Evolutionary conservation across 2,113 vertebrate genomes (phyloP).

Genomic region (Murina feae): DNA sequence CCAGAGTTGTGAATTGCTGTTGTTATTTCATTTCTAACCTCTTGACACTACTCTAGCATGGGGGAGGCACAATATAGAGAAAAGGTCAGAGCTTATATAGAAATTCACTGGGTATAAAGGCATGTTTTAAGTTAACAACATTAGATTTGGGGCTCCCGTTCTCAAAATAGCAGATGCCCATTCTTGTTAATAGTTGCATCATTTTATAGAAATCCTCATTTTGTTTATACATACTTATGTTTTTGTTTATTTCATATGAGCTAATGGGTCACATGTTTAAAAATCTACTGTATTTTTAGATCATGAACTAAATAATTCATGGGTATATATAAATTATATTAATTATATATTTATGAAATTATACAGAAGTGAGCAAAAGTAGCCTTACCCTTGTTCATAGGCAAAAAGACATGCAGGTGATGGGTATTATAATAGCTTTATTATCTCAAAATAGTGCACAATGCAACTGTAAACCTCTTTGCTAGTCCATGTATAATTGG

Average conservation of each 20-base stretch:
- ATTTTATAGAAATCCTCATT: neutral
- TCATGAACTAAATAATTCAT: neutral
- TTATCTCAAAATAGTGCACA: neutral
- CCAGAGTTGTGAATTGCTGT: slow-evolving; percentile 26
- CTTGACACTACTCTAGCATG: neutral
- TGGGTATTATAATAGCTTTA: neutral
- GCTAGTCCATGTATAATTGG: neutral
- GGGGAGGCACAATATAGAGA: neutral
- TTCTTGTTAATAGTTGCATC: neutral
- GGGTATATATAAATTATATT: neutral
- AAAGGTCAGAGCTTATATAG: neutral
- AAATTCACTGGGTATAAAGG: neutral
- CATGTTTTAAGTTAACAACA: neutral
- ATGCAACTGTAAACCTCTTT: neutral
- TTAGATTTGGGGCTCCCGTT: neutral
- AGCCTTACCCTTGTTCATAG: neutral
- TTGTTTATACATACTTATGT: neutral
- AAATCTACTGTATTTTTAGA: neutral
- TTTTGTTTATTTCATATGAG: neutral
- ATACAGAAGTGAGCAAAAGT: neutral
- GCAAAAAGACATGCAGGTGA: neutral
- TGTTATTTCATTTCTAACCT: slow-evolving; percentile 24
- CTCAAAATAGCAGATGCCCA: neutral
- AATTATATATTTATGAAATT: neutral
- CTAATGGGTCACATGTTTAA: neutral